These are phyloP conservation scores for Myotis lucifugus DNA, from an alignment of 2,113 vertebrate species.

Conservation along the genomic window DNA sequence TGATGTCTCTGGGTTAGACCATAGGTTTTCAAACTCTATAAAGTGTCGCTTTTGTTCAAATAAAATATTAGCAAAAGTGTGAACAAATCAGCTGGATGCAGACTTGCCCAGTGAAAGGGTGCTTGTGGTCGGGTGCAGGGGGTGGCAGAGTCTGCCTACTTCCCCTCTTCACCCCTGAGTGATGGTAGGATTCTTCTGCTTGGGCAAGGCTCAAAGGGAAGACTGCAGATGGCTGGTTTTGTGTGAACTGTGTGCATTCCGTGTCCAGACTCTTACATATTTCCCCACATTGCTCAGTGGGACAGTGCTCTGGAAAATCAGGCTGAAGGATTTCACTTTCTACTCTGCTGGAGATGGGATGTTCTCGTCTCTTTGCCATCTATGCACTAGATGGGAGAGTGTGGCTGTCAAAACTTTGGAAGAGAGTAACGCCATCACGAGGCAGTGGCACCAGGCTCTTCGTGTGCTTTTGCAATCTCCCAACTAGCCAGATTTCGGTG, in stretches of 20 bases:
- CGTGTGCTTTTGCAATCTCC: neutral
- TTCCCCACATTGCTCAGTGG: neutral
- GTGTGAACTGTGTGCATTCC: neutral
- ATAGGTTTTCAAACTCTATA: neutral
- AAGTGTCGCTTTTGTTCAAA: neutral
- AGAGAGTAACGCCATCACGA: neutral
- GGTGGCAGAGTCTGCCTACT: neutral
- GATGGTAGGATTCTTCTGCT: too few species aligned
- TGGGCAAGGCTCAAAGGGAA: neutral
- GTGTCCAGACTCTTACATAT: neutral
- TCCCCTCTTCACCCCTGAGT: fast-evolving
- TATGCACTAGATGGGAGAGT: neutral
- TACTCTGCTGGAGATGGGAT: neutral
- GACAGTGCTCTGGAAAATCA: neutral
- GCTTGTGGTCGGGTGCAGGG: fast-evolving
- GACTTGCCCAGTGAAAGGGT: neutral
- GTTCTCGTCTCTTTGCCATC: neutral
- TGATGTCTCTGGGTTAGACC: neutral
- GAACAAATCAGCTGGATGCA: neutral
- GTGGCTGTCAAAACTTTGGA: neutral
- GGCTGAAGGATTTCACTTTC: neutral
- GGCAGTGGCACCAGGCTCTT: neutral
- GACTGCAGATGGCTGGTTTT: neutral
- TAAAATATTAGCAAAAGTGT: neutral
- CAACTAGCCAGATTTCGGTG: neutral